A percentile compares a stretch with the other conserved stretches of the same genome.
phyloP scores from a whole-genome alignment of 2,113 vertebrate genomes.

The Myiozetetes cayanensis region DNA sequence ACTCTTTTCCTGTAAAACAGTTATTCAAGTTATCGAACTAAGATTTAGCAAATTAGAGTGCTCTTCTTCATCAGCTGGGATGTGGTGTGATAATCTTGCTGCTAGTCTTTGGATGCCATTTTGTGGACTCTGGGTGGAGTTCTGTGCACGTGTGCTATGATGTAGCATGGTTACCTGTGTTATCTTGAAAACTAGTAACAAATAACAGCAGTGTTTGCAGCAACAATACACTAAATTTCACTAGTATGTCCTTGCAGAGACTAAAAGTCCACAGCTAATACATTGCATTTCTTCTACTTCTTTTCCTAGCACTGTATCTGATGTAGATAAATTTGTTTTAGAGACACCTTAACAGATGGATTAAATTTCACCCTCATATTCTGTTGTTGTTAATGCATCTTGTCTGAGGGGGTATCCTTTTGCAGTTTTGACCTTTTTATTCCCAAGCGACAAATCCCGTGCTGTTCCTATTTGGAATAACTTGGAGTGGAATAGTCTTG shows the following conservation, averaged over 20 bases:
- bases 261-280: neutral
- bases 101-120: neutral
- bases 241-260: neutral
- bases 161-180: rapidly evolving
- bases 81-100: neutral
- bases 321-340: neutral
- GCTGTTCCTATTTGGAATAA: neutral
- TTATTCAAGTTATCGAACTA: neutral
- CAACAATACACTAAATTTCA: neutral
- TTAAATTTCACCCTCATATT: neutral
- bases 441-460: neutral
- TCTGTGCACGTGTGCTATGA: neutral
- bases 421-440: neutral
- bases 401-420: neutral
- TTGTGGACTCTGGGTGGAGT: neutral
- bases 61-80: neutral
- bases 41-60: neutral
- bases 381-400: neutral
- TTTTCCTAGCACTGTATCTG: neutral
- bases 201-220: neutral
- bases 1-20: neutral
- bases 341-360: neutral
- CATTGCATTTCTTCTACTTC: neutral
- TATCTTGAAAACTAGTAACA: neutral
- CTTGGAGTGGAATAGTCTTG: neutral